A percentile compares a stretch with the other conserved stretches of the same genome.
Conservation (phyloP, 1,140 invertebrate species). For the Scaptomyza montana region DNA sequence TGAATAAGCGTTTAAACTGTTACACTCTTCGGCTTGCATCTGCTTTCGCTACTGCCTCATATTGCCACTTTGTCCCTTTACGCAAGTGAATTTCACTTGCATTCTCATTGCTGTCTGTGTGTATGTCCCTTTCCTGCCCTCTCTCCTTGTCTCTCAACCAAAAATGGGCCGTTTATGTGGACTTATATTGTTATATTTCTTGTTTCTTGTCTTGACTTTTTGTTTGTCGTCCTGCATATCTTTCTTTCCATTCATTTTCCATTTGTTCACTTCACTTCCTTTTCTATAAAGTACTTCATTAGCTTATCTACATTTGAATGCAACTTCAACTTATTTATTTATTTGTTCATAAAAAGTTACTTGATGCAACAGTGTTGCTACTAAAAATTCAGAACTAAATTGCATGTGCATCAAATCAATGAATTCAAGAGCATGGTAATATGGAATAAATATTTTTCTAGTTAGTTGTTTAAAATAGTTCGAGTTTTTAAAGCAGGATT, state of each 20-base stretch:
- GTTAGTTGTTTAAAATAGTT: too few species aligned
- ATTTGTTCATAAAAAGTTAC: too few species aligned
- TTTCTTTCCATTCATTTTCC: background rate
- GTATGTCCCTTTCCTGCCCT: background rate
- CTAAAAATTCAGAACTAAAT: too few species aligned
- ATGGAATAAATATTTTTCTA: too few species aligned
- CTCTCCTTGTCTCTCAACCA: constrained; percentile 24
- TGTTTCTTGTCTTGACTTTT: constrained; percentile 3
- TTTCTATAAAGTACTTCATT: background rate
- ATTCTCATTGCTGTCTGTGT: constrained; percentile 20
- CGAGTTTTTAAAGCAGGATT: too few species aligned
- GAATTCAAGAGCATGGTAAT: too few species aligned
- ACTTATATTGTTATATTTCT: constrained; percentile 42
- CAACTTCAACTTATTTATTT: background rate
- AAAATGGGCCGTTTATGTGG: constrained; percentile 54
- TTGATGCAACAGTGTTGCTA: too few species aligned
- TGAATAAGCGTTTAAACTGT: constrained; percentile 47
- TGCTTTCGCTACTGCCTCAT: constrained; percentile 1
- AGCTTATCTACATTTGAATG: constrained; percentile 17
- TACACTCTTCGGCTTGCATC: constrained; percentile 17
- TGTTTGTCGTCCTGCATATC: background rate
- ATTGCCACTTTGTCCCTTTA: background rate
- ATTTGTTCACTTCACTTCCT: background rate
- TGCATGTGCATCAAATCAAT: too few species aligned
- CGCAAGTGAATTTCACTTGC: constrained; percentile 37